These are phyloP conservation scores for Hippolais icterina DNA, from an alignment of 2,113 vertebrate species.

Conservation along the genomic window DNA sequence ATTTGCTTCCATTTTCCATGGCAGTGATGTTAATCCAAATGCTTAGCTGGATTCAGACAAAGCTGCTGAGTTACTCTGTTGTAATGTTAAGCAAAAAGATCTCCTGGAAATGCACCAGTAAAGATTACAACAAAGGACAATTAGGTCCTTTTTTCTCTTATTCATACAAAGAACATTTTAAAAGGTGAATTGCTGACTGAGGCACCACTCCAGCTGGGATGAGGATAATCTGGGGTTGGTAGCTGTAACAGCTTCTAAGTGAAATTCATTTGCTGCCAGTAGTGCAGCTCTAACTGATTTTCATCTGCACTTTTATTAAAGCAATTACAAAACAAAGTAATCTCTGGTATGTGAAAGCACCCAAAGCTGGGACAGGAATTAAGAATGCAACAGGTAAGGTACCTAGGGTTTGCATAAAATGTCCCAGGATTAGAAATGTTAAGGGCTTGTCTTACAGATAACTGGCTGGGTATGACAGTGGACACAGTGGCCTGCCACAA, in stretches of 20 bases:
- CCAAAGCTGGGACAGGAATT: constrained; percentile 12
- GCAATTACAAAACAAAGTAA: neutral
- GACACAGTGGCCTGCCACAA: neutral
- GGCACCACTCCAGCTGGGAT: neutral
- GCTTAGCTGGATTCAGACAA: neutral
- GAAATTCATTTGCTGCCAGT: constrained; percentile 30
- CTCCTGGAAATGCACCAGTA: neutral
- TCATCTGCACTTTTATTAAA: constrained; percentile 20
- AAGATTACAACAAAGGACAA: constrained; percentile 10
- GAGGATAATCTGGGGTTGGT: constrained; percentile 21
- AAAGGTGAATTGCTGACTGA: constrained; percentile 47
- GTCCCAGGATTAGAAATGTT: constrained; percentile 4
- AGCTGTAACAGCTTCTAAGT: constrained; percentile 22
- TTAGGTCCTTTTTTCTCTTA: constrained; percentile 2
- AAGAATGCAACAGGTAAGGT: neutral
- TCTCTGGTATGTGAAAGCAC: neutral
- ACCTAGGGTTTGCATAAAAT: neutral
- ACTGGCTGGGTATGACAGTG: neutral
- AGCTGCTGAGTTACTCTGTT: neutral
- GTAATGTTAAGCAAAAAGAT: neutral
- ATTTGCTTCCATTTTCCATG: neutral
- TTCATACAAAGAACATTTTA: constrained; percentile 16
- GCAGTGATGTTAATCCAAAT: neutral
- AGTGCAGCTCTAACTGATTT: constrained; percentile 13
- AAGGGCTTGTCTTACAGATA: neutral